Base-by-base conservation (phyloP, 2,797 vertebrate species). In the Microctenopoma lineatum region DNA sequence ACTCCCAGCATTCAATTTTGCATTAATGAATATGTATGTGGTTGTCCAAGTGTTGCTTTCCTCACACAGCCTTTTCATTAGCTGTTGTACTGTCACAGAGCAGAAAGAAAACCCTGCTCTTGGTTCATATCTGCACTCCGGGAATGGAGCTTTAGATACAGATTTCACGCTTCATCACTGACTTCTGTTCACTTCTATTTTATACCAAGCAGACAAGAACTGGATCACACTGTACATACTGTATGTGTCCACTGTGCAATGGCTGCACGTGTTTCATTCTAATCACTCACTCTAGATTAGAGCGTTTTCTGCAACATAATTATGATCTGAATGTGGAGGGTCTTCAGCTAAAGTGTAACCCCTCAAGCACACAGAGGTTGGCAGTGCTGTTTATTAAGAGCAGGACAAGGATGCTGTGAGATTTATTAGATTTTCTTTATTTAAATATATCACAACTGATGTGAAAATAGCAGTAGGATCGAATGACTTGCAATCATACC, bases 11-110 rank as follows among this genome's bases (percentile, higher is more conserved):
- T 85, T 83, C 44, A 73, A 56, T 83, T 82, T 83, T 80, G 66
- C 64, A 79, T 81, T 81, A 83, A 88, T 89, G 80, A 88, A 84
- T 84, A 84, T 73, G 59, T 84, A 89, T 84, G 84, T 72, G 77
- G 66, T 80, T 52, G 59, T 76, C 80, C 71, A 81, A 83, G 87
- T 83, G 81, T 83, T 86, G 67, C 79, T 84, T 70, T 69, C 72
- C 69, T 76, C 34, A 12, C 65, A 10, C 56, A 25, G 74, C 66
- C 73, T 84, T 81, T 77, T 87, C 63, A 87, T 84, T 79, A 78
- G 56, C 61, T 39, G 16, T 38, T 66, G 50, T 53, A 26, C 44
- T 59, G 73, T 66, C 74, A 82, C 66, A 39, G 29, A 78, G 75
- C 60, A 16, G 41, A 18, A 32, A 81, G 67, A 70, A 55, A 66